Evolutionary conservation across 2,113 vertebrate species (phyloP).

Genomic region (Neofelis nebulosa): DNA sequence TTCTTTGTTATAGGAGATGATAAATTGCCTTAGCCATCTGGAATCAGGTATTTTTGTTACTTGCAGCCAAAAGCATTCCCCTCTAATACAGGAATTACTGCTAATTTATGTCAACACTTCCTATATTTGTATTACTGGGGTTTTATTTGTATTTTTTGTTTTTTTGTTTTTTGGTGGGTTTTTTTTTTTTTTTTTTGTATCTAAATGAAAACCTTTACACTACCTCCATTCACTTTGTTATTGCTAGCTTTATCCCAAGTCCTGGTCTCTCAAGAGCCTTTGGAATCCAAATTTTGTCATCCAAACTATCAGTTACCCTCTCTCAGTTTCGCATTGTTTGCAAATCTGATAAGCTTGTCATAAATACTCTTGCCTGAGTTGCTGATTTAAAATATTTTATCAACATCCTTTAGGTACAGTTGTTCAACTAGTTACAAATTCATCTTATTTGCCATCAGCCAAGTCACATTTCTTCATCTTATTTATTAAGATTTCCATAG

Average conservation of each 20-base stretch:
- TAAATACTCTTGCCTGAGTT: slow-evolving; percentile 9
- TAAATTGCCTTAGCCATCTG: neutral
- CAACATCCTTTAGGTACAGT: neutral
- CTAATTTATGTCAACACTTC: neutral
- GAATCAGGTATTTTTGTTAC: slow-evolving; percentile 53
- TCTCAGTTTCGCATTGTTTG: neutral
- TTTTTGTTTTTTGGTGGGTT: neutral
- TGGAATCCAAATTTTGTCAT: slow-evolving; percentile 24
- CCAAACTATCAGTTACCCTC: slow-evolving; percentile 32
- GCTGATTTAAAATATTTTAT: slow-evolving; percentile 14
- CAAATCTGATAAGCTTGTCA: neutral
- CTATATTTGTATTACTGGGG: neutral
- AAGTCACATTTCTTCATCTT: slow-evolving; percentile 23
- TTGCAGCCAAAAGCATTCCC: slow-evolving; percentile 26
- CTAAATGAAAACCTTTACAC: neutral
- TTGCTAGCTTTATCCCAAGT: neutral
- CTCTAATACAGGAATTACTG: neutral
- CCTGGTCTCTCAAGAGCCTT: neutral
- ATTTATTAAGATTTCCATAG: slow-evolving; percentile 11
- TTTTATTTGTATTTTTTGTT: slow-evolving; percentile 31
- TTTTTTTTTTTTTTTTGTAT: neutral
- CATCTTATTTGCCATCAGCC: neutral
- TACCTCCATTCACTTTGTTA: neutral
- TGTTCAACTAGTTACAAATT: slow-evolving; percentile 10
- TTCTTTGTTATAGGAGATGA: neutral